A percentile compares a stretch with the other conserved stretches of the same genome.
phyloP scores from a whole-genome alignment of 2,797 vertebrate species.

The Chelonia mydas region DNA sequence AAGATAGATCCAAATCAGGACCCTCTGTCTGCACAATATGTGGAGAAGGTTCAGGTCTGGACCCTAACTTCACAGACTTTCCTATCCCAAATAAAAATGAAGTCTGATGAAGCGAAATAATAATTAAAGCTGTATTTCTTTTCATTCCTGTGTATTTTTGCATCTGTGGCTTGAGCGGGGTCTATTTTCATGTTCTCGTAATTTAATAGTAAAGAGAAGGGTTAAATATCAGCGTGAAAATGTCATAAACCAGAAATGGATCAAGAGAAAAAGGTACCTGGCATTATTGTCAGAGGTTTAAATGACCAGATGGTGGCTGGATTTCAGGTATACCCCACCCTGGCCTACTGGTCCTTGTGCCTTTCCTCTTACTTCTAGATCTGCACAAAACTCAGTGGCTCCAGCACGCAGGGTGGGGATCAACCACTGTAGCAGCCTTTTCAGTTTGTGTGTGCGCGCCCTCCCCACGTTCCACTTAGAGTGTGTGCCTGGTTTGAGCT shows the following conservation, averaged over 20 bases:
- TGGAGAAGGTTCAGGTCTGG: constrained; percentile 18
- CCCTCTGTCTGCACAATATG: accelerated
- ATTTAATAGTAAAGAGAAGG: neutral
- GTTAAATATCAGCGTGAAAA: neutral
- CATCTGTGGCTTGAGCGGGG: constrained; percentile 13
- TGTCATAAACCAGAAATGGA: neutral
- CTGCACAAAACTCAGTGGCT: neutral
- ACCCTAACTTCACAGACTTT: neutral
- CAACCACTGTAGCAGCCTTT: neutral
- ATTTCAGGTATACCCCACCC: neutral
- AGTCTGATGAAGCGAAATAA: neutral
- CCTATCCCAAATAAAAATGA: neutral
- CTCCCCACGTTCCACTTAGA: neutral
- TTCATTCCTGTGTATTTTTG: neutral
- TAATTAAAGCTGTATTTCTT: accelerated
- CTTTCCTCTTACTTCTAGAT: neutral
- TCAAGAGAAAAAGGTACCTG: neutral
- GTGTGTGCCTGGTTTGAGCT: neutral
- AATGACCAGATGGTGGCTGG: neutral
- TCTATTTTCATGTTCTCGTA: neutral
- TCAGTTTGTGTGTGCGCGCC: neutral
- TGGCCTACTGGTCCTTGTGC: neutral
- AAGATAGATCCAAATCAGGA: neutral
- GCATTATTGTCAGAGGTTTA: accelerated
- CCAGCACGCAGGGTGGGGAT: neutral